Evolutionary conservation across 2,888 invertebrate genomes (phyloP), one percentile per base, ranked within the genome.

Genomic region (Thymelicus acteon): DNA sequence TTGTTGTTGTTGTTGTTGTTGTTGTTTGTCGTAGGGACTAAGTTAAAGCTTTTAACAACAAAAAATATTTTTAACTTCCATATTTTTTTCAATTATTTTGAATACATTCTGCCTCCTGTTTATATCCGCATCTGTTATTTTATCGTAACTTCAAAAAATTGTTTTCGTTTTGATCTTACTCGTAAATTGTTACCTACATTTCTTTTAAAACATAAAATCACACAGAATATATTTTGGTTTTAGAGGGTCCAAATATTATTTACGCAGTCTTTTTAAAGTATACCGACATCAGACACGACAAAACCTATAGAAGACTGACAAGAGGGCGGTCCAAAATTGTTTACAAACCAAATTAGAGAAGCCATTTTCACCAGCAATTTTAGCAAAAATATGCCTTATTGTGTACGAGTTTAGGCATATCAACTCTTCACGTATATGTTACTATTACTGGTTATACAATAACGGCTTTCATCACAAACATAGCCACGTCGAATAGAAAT

Each of bases 261-360:
- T 61, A 61, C 67, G 67, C 52, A 61, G 10, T 44, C 44, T 15
- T 52, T 57, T 13, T 54, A 72, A 73, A 62, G 37, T 47, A 70
- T 68, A 67, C 72, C 71, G 74, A 75, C 76, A 69, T 74, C 74
- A 57, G 71, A 73, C 31, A 74, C 77, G 80, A 80, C 79, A 81
- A 79, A 75, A 58, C 73, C 72, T 74, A 74, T 75, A 72, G 73
- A 68, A 73, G 74, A 79, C 80, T 80, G 82, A 82, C 82, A 80
- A 72, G 80, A 75, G 73, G 74, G 75, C 75, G 75, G 73, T 7
- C 74, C 72, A 74, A 75, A 74, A 74, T 75, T 73, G 72, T 70
- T 73, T 72, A 72, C 67, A 61, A 54, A 71, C 61, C 37, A 52
- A 40, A 19, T 60, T 13, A 71, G 13, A 54, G 60, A 65, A 54